phyloP scores from a whole-genome alignment of 2,113 vertebrate species.

The Empidonax traillii region DNA sequence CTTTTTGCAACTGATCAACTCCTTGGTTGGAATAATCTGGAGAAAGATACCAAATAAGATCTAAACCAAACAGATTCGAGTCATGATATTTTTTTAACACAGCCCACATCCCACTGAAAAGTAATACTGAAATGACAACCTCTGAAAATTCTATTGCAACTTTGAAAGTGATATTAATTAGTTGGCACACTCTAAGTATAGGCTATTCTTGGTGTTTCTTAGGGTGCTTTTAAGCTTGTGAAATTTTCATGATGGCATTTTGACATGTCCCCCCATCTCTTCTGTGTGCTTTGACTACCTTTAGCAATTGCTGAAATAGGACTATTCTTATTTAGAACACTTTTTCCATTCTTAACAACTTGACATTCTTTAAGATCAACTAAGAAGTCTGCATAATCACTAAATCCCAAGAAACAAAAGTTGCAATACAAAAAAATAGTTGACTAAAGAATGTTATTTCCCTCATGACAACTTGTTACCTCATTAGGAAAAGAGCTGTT shows the following conservation, averaged over 20 bases:
- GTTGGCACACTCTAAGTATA: not conserved
- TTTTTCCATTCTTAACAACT: not conserved
- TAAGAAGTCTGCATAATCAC: not conserved
- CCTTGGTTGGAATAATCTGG: slow-evolving; percentile 93
- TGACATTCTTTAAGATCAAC: not conserved
- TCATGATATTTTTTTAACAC: not conserved
- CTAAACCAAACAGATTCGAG: not conserved
- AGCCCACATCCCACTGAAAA: not conserved
- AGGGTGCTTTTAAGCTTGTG: not conserved
- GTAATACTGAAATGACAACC: not conserved
- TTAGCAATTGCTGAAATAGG: not conserved
- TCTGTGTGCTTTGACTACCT: not conserved
- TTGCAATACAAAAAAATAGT: not conserved
- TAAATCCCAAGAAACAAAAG: not conserved
- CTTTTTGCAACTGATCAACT: slow-evolving; percentile 92
- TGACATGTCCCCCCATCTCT: fast-evolving
- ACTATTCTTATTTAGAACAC: not conserved
- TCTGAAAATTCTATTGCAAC: not conserved
- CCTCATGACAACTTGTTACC: not conserved
- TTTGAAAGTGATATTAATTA: not conserved
- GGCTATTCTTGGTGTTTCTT: not conserved
- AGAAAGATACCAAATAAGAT: not conserved
- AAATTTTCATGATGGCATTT: not conserved
- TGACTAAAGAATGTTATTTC: not conserved
- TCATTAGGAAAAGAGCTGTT: not conserved